phyloP scores from a whole-genome alignment of 2,113 vertebrate species.

The Oreochromis niloticus region DNA sequence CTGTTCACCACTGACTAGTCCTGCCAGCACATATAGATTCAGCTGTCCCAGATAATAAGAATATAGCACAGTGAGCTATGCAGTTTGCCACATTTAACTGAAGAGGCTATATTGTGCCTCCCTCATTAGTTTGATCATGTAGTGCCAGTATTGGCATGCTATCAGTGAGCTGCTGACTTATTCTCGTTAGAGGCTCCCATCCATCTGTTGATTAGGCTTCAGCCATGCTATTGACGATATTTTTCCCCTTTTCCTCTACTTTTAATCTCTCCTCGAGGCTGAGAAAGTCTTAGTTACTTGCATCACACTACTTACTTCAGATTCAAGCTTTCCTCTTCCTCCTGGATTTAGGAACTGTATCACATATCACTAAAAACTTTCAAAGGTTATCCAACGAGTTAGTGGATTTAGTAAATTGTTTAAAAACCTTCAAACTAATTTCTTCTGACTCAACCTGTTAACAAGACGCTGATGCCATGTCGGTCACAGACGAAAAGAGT shows the following conservation, averaged over 20 bases:
- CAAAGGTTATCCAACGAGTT: background rate
- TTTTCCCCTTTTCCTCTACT: background rate
- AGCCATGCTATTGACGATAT: slow-evolving; percentile 23
- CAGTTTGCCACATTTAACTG: slow-evolving; percentile 12
- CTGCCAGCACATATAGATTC: background rate
- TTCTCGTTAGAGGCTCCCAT: background rate
- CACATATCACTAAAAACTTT: background rate
- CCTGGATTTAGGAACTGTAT: background rate
- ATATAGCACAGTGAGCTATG: background rate
- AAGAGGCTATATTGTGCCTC: background rate
- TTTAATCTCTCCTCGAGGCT: slow-evolving; percentile 7
- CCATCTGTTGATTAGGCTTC: slow-evolving; percentile 43
- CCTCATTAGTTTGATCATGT: slow-evolving; percentile 20
- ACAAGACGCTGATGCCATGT: background rate
- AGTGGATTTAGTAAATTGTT: slow-evolving; percentile 10
- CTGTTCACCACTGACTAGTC: background rate
- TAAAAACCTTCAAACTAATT: background rate
- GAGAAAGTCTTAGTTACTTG: background rate
- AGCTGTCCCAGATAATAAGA: background rate
- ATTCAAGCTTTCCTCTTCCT: background rate
- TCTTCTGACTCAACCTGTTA: background rate
- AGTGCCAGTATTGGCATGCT: background rate
- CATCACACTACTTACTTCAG: background rate
- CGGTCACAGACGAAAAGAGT: background rate
- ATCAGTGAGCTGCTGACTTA: background rate